phyloP scores from a whole-genome alignment of 1,140 invertebrate species.

The Drosophila sechellia region DNA sequence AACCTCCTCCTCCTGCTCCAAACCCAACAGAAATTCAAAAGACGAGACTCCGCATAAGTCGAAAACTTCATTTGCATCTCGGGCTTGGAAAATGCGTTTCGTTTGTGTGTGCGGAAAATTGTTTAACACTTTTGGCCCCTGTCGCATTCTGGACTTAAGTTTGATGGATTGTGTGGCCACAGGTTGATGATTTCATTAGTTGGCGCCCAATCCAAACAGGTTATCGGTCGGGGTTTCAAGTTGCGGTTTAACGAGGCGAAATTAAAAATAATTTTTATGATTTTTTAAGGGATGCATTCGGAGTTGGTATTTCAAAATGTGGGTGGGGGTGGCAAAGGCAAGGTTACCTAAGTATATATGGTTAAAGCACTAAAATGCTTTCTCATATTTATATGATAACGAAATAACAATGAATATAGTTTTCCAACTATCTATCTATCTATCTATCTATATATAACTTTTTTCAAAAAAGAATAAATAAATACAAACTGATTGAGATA shows the following conservation, averaged over 20 bases:
- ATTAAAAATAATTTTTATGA: conserved; percentile 16
- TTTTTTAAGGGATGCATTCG: conserved; percentile 2
- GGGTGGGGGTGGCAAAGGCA: not conserved
- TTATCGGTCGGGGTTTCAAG: conserved; percentile 3
- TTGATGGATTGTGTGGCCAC: conserved; percentile 64
- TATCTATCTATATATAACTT: too few relatives aligned
- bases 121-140: conserved; percentile 63
- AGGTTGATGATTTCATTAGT: conserved; percentile 73
- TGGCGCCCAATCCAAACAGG: conserved; percentile 14
- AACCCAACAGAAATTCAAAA: conserved; percentile 2
- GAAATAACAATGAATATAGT: not conserved
- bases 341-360: not conserved
- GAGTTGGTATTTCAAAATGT: not conserved
- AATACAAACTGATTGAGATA: too few relatives aligned
- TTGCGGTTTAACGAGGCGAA: conserved; percentile 22
- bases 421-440: too few relatives aligned
- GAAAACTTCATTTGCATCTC: conserved; percentile 75
- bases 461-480: not conserved
- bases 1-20: conserved; percentile 32
- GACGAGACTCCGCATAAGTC: conserved; percentile 60
- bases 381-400: not conserved
- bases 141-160: conserved; percentile 36
- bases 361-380: not conserved
- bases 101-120: conserved; percentile 51
- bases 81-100: not conserved